Conservation (phyloP, 2,113 vertebrate species). For the Gila orcuttii region DNA sequence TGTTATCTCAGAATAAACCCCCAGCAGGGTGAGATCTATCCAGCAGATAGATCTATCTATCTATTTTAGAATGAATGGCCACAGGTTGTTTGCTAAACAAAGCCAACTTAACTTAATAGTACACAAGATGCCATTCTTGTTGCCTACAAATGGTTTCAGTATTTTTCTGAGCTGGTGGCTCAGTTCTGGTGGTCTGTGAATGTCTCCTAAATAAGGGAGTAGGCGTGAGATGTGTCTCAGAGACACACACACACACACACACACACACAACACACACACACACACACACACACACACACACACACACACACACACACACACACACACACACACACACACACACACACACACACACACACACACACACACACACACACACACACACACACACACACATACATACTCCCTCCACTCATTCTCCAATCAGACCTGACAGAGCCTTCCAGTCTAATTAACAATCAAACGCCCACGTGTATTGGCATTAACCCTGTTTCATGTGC, state of each 20-base stretch:
- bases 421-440: conserved; percentile 77
- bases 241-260: neutral
- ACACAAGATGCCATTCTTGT: no score
- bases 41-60: no score
- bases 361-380: no score
- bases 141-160: conserved; percentile 16
- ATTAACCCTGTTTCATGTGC: conserved; percentile 68
- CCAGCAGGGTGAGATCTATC: no score
- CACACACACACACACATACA: conserved; percentile 37
- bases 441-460: conserved; percentile 78
- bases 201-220: conserved; percentile 21
- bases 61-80: no score
- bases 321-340: conserved; percentile 38
- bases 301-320: neutral
- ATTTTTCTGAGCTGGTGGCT: conserved; percentile 14
- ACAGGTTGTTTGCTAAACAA: no score
- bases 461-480: conserved; percentile 64
- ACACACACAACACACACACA: conserved; percentile 53
- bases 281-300: no score
- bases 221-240: conserved; percentile 44
- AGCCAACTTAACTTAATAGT: no score
- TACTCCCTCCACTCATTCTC: conserved; percentile 53
- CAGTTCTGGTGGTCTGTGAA: neutral
- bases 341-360: conserved; percentile 56
- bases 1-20: no score